Percentiles rank a stretch among this genome's conserved stretches.
Conservation (phyloP, 2,888 invertebrate genomes). For the Tachina grossa region DNA sequence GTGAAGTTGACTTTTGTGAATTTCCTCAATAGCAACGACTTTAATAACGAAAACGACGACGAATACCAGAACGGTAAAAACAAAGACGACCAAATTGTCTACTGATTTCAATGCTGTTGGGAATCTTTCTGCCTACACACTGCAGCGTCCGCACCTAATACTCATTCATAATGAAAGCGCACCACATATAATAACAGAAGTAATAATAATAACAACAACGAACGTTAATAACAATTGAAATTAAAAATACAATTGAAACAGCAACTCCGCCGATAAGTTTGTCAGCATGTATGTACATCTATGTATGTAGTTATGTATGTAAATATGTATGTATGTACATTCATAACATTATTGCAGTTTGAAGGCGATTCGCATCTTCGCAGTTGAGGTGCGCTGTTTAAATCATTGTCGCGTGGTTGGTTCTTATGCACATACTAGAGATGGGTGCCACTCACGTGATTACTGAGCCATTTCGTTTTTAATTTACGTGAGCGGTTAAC, state of each 20-base stretch:
- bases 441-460: too few relatives aligned
- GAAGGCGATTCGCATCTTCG: conserved; percentile 69
- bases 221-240: conserved; percentile 67
- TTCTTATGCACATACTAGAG: conserved; percentile 10
- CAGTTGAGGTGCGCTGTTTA: conserved; percentile 65
- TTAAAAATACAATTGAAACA: conserved; percentile 69
- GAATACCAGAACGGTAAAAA: conserved; percentile 31
- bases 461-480: too few relatives aligned
- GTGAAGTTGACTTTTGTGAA: conserved; percentile 70
- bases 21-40: conserved; percentile 61
- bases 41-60: conserved; percentile 56
- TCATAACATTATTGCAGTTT: conserved; percentile 55
- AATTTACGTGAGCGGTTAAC: too few relatives aligned
- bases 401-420: conserved; percentile 71
- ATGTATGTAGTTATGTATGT: background rate
- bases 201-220: conserved; percentile 31
- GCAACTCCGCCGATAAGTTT: conserved; percentile 63
- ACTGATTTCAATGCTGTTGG: conserved; percentile 68
- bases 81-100: conserved; percentile 60
- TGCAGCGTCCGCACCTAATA: conserved; percentile 72
- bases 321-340: background rate
- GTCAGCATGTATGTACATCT: background rate
- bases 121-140: conserved; percentile 72
- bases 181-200: conserved; percentile 36
- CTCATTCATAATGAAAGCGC: conserved; percentile 71